phyloP scores from a whole-genome alignment of 2,113 vertebrate species.

The Pelusios castaneus region DNA sequence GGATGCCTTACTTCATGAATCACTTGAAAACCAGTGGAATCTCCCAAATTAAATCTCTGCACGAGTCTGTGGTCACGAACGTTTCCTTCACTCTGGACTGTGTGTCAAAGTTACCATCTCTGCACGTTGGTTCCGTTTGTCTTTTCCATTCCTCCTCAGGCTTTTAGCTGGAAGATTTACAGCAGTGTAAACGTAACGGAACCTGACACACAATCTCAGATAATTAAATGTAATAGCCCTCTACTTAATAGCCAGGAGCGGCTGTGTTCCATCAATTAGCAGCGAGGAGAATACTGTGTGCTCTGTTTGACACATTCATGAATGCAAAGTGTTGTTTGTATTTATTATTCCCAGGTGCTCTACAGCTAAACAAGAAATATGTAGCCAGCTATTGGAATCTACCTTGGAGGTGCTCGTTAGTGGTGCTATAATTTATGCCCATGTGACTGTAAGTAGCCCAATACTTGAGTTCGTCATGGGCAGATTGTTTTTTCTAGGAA shows the following conservation, averaged over 20 bases:
- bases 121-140: not conserved
- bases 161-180: not conserved
- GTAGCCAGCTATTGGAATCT: not conserved
- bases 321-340: slow-evolving; percentile 26
- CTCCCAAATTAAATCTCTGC: not conserved
- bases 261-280: slow-evolving; percentile 47
- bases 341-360: slow-evolving; percentile 41
- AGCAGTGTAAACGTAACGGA: not conserved
- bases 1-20: not conserved
- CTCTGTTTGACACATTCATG: not conserved
- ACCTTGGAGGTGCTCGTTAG: slow-evolving; percentile 50
- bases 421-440: slow-evolving; percentile 58
- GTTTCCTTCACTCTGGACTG: not conserved
- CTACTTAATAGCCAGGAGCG: slow-evolving; percentile 28
- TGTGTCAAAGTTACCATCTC: not conserved
- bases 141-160: not conserved
- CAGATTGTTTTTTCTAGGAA: not conserved
- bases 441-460: not conserved
- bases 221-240: not conserved
- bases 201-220: slow-evolving; percentile 32
- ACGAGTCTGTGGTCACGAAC: not conserved
- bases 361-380: not conserved
- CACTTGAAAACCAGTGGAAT: rapidly evolving
- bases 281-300: not conserved
- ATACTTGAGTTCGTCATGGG: not conserved